phyloP scores from a whole-genome alignment of 2,113 vertebrate species.

The Mobula birostris region DNA sequence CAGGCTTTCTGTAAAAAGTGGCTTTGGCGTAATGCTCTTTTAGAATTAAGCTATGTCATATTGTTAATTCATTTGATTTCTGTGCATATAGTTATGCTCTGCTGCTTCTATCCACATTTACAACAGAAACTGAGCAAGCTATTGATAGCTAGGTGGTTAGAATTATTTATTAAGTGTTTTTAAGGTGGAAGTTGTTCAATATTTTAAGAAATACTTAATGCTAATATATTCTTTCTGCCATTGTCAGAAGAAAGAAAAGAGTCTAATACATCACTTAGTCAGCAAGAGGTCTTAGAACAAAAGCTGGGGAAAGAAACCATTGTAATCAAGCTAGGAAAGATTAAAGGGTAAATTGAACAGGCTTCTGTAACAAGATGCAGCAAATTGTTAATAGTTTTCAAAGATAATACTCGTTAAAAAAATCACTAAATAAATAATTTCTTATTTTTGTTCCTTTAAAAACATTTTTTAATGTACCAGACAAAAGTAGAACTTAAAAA shows the following conservation, averaged over 20 bases:
- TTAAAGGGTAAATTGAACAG: not conserved
- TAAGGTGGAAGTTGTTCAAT: not conserved
- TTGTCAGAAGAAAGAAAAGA: constrained; percentile 1
- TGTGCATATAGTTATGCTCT: not conserved
- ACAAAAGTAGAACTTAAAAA: not conserved
- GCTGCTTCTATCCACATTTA: not conserved
- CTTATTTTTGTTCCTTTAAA: not conserved
- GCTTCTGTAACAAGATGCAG: not conserved
- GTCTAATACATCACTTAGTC: constrained; percentile 27
- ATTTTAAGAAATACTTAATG: not conserved
- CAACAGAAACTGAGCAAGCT: not conserved
- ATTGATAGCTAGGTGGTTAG: not conserved
- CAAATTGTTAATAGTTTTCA: not conserved
- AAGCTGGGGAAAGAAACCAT: constrained; percentile 18
- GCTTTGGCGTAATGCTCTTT: no score
- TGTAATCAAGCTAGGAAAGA: constrained; percentile 23
- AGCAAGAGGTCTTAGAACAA: constrained; percentile 22
- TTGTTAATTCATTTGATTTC: no score
- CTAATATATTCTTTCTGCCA: constrained; percentile 17
- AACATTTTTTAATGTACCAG: not conserved
- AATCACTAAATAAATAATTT: not conserved
- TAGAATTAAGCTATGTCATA: not conserved
- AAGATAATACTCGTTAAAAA: not conserved
- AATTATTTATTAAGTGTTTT: not conserved
- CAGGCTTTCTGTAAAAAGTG: not conserved